Evolutionary conservation across 2,888 invertebrate genomes (phyloP).

Genomic region (Lathronympha strigana): DNA sequence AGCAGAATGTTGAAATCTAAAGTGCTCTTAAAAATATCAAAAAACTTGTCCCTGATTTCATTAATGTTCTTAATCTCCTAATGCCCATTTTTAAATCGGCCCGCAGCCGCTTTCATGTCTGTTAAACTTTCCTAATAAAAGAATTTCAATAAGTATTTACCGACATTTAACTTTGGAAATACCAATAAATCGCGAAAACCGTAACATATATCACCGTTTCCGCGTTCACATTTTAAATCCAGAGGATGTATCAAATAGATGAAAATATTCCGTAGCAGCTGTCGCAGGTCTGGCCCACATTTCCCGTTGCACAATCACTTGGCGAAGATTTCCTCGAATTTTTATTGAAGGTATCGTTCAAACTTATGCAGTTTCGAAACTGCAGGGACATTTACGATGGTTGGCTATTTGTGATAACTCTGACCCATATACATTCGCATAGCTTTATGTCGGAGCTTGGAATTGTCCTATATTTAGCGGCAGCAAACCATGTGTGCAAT

Average conservation of each 20-base stretch:
- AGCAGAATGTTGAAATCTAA: conserved; percentile 7
- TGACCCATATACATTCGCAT: conserved; percentile 76
- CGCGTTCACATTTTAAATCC: conserved; percentile 34
- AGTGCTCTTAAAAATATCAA: neutral
- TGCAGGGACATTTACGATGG: conserved; percentile 68
- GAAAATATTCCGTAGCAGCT: conserved; percentile 36
- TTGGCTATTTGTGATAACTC: conserved; percentile 64
- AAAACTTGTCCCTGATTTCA: neutral
- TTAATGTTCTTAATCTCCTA: no score
- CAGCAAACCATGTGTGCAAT: conserved; percentile 59
- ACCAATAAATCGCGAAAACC: conserved; percentile 27
- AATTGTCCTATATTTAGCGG: conserved; percentile 76
- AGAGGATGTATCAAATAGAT: conserved; percentile 36
- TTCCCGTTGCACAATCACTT: conserved; percentile 49
- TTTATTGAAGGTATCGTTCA: conserved; percentile 44
- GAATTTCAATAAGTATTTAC: neutral
- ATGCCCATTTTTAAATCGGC: neutral
- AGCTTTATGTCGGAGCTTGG: conserved; percentile 58
- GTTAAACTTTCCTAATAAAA: neutral
- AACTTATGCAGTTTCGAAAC: conserved; percentile 56
- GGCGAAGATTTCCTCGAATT: conserved; percentile 49
- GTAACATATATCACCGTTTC: conserved; percentile 36
- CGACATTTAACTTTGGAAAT: conserved; percentile 21
- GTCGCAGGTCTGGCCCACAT: conserved; percentile 41
- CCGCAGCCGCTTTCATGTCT: neutral